Base-by-base conservation (phyloP, 2,113 vertebrate genomes). In the Puma concolor region DNA sequence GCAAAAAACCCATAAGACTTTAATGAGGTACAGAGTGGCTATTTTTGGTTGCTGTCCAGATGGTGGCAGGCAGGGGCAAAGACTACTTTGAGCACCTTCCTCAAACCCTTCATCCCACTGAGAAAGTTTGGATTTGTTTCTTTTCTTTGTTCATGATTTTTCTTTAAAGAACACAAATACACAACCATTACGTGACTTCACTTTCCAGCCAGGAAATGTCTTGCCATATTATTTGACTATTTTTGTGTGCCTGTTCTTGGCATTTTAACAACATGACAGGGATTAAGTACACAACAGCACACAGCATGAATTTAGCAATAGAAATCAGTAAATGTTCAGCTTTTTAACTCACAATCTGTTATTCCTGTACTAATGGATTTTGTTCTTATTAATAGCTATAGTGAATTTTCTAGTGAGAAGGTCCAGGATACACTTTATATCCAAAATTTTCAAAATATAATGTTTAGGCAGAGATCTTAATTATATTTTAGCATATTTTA, bases 141-240 rank as follows among this genome's bases (percentile, higher is more conserved):
- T 82, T 96, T 77, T 74, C 14, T 52, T 4, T 38, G 3, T 19
- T 57, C 2, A 2, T 33, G 4, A 50, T 67, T 9, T 79, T 74
- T 80, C 23, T 67, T 88, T 76, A 93, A 89, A 83, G 48, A 60
- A 88, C 9, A 79, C n/a, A 69, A 79, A 88, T 81, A 96, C 29
- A 57, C 8, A 52, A 82, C 0, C 2, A 76, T 93, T 36, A 16
- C 13, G 50, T 87, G 50, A 77, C 86, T 76, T 77, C 16, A 57
- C 29, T 71, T 79, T 76, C 95, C 6, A 74, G 21, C 17, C 23
- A 74, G 21, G 15, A 94, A 91, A 31, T 38, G 11, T 48, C 57
- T 90, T 66, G 19, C 23, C 66, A 64, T 82, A 27, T 69, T 48
- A 52, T 87, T 88, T 95, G n/a, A 38, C 17, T 76, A 71, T 91